These are phyloP conservation scores for Calidris pugnax DNA, from an alignment of 2,113 vertebrate genomes.

Conservation along the genomic window DNA sequence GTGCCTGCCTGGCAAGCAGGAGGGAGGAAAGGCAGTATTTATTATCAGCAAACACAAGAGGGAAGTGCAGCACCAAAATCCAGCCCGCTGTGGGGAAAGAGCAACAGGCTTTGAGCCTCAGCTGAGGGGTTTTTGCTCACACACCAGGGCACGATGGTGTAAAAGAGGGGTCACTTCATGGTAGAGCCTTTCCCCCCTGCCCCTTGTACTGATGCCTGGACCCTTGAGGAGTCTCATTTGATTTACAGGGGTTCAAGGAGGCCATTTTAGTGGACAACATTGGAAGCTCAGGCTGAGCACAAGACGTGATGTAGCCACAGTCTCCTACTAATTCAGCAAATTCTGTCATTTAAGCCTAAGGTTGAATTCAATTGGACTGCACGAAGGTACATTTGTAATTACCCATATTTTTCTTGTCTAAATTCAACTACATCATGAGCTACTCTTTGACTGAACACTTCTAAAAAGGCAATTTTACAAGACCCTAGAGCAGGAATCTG, in stretches of 20 bases:
- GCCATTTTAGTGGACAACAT: not conserved
- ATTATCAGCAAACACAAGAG: conserved; percentile 58
- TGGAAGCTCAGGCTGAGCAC: not conserved
- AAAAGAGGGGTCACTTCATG: not conserved
- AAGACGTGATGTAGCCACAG: rapidly evolving
- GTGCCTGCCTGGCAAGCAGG: not conserved
- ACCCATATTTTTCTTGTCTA: not conserved
- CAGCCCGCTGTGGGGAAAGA: not conserved
- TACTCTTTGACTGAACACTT: not conserved
- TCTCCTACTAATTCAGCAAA: not conserved
- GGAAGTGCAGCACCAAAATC: conserved; percentile 59
- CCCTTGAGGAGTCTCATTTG: not conserved
- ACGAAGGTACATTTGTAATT: not conserved
- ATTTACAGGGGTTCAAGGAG: not conserved
- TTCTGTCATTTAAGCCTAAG: not conserved
- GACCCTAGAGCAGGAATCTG: not conserved
- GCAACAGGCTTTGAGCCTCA: not conserved
- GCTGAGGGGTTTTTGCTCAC: not conserved
- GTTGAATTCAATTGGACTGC: not conserved
- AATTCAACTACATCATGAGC: not conserved
- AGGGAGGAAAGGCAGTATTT: not conserved
- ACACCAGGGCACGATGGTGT: rapidly evolving
- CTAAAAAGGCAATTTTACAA: not conserved
- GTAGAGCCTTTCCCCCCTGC: not conserved
- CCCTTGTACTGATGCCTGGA: not conserved